Conservation (phyloP, 1,140 invertebrate species). For the Dreissena rostriformis region DNA sequence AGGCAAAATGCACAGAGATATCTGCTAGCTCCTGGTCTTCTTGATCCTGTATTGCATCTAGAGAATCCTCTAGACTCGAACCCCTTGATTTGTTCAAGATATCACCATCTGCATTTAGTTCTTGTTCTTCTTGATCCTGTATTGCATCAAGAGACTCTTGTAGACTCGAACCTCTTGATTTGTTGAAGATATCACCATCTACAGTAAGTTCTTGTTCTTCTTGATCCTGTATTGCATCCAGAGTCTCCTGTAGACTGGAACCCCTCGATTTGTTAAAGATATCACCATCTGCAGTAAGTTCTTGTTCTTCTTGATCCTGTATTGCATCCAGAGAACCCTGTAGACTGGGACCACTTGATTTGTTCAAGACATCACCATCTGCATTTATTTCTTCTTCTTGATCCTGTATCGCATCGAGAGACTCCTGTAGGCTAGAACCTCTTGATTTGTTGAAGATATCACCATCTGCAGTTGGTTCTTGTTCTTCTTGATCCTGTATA, state of each 20-base stretch:
- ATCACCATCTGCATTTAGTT: not conserved
- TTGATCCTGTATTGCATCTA: slow-evolving; percentile 3
- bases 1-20: not conserved
- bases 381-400: not conserved
- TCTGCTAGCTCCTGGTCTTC: too few relatives aligned
- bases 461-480: too few relatives aligned
- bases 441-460: not conserved
- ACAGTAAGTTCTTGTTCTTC: too few relatives aligned
- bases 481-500: too few relatives aligned
- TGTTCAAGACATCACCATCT: slow-evolving; percentile 4
- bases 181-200: slow-evolving; percentile 12
- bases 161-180: slow-evolving; percentile 35
- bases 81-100: slow-evolving; percentile 25
- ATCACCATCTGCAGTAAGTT: not conserved
- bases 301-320: too few relatives aligned
- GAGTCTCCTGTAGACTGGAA: slow-evolving; percentile 17
- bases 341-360: slow-evolving; percentile 25
- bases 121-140: too few relatives aligned
- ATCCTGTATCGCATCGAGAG: not conserved
- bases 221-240: slow-evolving; percentile 14
- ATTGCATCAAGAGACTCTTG: slow-evolving; percentile 11
- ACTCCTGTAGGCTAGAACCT: not conserved
- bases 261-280: slow-evolving; percentile 15
- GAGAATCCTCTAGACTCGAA: slow-evolving; percentile 20
- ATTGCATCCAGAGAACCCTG: slow-evolving; percentile 8